Base-by-base conservation (phyloP, 2,113 vertebrate species). In the Cichladusa arquata region DNA sequence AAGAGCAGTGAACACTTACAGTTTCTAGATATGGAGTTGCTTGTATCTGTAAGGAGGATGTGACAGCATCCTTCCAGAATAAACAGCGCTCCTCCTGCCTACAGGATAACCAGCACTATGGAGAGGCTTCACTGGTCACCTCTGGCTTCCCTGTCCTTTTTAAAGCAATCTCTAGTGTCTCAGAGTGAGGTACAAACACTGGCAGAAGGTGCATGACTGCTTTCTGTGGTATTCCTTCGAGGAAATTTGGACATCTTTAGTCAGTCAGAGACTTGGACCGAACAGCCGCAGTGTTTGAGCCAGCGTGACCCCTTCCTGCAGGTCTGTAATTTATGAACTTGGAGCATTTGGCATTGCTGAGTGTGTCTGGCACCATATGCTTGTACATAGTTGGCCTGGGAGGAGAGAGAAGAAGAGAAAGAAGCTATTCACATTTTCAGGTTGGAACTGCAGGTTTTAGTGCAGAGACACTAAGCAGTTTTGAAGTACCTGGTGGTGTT, bases 91-190 rank as follows among this genome's bases (percentile, higher is more conserved):
- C 5, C 28, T 82, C 20, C 50, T 83, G 29, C 77, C 64, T 33
- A 11, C 0, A 0, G 31, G 11, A 44, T 72, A 58, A 34, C n/a
- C 72, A 45, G n/a, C 11, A 12, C 31, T 13, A 18, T 13, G 25
- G 3, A 2, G 28, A 12, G 12, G 25, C 5, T 14, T 89, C 51
- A 16, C 47, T 40, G 34, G 16, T 51, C 45, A 17, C 19, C 40
- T 64, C 78, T 61, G 48, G n/a, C 57, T 67, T 82, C 33, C 33
- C 53, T 65, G 8, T 23, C 13, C 0, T 0, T 53, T 90, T 72
- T 45, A 44, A 57, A 91, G 53, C 48, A n/a, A 34, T 40, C 48
- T 51, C 25, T 28, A 3, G 12, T 28, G 28, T 24, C 61, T 45
- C 13, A 13, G 26, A 26, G 11, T 9, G 38, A 78, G 33, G 22